phyloP scores from a whole-genome alignment of 2,888 invertebrate genomes.

The Standfussiana lucernea region DNA sequence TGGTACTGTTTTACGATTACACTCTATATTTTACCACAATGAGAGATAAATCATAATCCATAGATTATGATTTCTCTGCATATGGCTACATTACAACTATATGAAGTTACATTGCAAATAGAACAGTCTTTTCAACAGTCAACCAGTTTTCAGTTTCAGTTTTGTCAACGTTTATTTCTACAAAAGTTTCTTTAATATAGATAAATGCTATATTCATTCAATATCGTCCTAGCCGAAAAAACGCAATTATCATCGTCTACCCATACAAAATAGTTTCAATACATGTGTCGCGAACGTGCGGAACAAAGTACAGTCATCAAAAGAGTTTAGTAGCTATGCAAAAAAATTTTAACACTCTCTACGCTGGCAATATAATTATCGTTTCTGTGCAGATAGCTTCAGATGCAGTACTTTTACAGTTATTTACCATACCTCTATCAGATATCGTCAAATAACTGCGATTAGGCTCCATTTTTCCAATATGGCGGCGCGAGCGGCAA shows the following conservation, averaged over 20 bases:
- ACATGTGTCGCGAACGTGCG: slow-evolving; percentile 56
- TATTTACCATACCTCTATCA: background rate
- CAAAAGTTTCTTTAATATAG: background rate
- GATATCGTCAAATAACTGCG: too few relatives aligned
- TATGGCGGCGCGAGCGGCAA: too few relatives aligned
- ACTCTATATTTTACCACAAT: background rate
- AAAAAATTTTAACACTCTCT: background rate
- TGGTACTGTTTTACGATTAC: background rate
- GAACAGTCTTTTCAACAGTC: background rate
- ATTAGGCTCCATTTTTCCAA: too few relatives aligned
- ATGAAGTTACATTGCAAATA: background rate
- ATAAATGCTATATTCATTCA: slow-evolving; percentile 21
- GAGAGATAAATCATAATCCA: background rate
- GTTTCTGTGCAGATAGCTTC: background rate
- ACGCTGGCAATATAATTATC: background rate
- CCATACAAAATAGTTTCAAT: slow-evolving; percentile 29
- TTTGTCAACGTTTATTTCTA: background rate
- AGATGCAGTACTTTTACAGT: background rate
- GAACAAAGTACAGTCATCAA: slow-evolving; percentile 27
- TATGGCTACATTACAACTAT: too few relatives aligned
- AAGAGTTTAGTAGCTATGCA: background rate
- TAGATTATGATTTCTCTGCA: too few relatives aligned
- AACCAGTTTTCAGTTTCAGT: background rate
- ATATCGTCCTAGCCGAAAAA: slow-evolving; percentile 27
- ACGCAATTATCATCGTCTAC: slow-evolving; percentile 35